phyloP scores from a whole-genome alignment of 2,888 invertebrate species.

The Cacoxenus indagator region DNA sequence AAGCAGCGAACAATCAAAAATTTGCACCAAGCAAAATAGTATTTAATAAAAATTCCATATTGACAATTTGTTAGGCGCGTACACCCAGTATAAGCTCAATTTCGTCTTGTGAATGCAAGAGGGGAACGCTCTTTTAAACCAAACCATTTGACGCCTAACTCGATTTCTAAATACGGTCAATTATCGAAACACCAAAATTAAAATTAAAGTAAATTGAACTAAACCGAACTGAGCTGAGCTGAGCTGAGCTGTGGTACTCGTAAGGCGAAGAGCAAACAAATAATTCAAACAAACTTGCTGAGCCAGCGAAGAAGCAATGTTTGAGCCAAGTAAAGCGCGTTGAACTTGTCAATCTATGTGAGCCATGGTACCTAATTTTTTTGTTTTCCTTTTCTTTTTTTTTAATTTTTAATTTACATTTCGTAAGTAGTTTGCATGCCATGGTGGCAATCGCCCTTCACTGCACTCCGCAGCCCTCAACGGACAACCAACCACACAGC shows the following conservation, averaged over 20 bases:
- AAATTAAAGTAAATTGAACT: background rate
- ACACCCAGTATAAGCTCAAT: too few relatives aligned
- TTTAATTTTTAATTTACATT: too few relatives aligned
- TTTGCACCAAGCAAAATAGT: background rate
- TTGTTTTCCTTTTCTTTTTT: constrained; percentile 35
- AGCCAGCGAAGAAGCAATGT: background rate
- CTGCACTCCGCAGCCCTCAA: too few relatives aligned
- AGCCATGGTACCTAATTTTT: constrained; percentile 30
- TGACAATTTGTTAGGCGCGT: too few relatives aligned
- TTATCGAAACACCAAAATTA: background rate
- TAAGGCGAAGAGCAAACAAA: background rate
- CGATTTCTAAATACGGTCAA: constrained; percentile 5
- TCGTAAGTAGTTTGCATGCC: too few relatives aligned
- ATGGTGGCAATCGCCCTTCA: too few relatives aligned
- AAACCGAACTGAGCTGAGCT: too few relatives aligned
- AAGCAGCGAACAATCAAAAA: background rate
- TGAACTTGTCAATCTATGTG: background rate
- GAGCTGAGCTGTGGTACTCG: too few relatives aligned
- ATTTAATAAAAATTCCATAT: constrained; percentile 5
- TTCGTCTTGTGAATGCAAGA: too few relatives aligned
- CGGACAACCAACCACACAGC: too few relatives aligned
- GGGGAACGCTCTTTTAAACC: background rate
- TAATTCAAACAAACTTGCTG: background rate
- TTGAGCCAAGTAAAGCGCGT: background rate
- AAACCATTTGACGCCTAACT: background rate